These are phyloP conservation scores for Scaptomyza polygonia DNA, from an alignment of 2,888 invertebrate species.

Conservation along the genomic window DNA sequence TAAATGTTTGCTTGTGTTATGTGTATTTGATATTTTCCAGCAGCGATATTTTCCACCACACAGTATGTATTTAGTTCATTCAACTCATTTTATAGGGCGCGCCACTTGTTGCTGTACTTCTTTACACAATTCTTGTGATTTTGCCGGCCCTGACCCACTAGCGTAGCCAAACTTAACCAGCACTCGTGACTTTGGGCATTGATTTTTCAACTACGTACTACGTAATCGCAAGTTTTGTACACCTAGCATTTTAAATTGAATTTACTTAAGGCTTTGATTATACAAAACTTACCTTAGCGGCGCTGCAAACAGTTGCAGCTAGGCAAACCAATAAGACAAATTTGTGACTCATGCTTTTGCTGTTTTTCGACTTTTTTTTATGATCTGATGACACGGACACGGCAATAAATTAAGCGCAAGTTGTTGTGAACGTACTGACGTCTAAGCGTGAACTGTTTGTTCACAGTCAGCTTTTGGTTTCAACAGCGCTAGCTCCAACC, in stretches of 20 bases:
- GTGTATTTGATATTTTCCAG: slow-evolving; percentile 49
- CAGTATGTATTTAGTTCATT: slow-evolving; percentile 61
- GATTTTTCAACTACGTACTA: neutral
- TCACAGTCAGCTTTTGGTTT: slow-evolving; percentile 19
- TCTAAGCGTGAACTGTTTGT: slow-evolving; percentile 63
- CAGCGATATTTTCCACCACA: slow-evolving; percentile 53
- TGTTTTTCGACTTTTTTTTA: slow-evolving; percentile 17
- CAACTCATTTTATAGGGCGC: slow-evolving; percentile 51
- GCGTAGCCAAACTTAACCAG: slow-evolving; percentile 12
- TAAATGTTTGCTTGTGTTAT: slow-evolving; percentile 2
- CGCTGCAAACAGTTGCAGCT: slow-evolving; percentile 57
- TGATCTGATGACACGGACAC: slow-evolving; percentile 19
- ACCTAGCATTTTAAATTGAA: slow-evolving; percentile 30
- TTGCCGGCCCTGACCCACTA: slow-evolving; percentile 53
- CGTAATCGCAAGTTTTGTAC: neutral
- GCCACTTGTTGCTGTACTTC: slow-evolving; percentile 50
- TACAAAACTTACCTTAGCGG: slow-evolving; percentile 65
- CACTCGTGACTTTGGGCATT: slow-evolving; percentile 10
- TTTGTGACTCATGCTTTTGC: slow-evolving; percentile 67
- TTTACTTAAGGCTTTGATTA: slow-evolving; percentile 35
- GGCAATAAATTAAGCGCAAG: slow-evolving; percentile 27
- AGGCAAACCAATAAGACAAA: slow-evolving; percentile 60
- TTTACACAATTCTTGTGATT: slow-evolving; percentile 9
- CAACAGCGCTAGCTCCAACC: slow-evolving; percentile 17
- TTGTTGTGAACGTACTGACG: slow-evolving; percentile 57